These are phyloP conservation scores for Bembecia ichneumoniformis DNA, from an alignment of 2,888 invertebrate species.

Conservation along the genomic window DNA sequence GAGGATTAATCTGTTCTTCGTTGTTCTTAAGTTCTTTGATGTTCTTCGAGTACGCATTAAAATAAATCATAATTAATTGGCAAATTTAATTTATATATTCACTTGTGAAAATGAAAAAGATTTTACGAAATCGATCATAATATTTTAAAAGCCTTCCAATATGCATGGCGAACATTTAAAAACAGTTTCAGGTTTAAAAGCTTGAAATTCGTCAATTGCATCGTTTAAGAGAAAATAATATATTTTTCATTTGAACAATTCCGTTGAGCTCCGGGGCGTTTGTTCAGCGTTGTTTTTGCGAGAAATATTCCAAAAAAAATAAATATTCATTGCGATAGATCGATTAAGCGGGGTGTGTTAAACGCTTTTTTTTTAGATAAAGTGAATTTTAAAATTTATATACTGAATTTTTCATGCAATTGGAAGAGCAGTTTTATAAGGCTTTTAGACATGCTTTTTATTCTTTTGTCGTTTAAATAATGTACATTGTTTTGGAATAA, in stretches of 20 bases:
- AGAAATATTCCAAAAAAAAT: constrained; percentile 11
- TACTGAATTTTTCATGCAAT: background rate
- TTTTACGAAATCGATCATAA: too few species aligned
- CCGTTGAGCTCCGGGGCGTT: constrained; percentile 3
- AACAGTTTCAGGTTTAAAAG: background rate
- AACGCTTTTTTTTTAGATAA: background rate
- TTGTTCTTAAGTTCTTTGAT: too few species aligned
- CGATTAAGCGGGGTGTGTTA: background rate
- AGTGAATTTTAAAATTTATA: background rate
- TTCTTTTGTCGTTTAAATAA: too few species aligned
- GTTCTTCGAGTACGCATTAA: too few species aligned
- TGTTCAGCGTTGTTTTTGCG: constrained; percentile 20
- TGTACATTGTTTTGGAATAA: too few species aligned
- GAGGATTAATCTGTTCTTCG: too few species aligned
- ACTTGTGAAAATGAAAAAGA: too few species aligned
- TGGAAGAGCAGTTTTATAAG: too few species aligned
- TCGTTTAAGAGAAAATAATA: background rate
- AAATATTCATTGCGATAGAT: constrained; percentile 1
- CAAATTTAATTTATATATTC: too few species aligned
- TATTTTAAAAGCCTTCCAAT: background rate
- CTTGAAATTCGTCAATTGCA: background rate
- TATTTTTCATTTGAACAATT: background rate
- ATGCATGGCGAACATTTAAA: background rate
- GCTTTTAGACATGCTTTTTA: too few species aligned
- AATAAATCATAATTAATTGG: too few species aligned